Conservation (phyloP, 2,113 vertebrate genomes). For the Theropithecus gelada region DNA sequence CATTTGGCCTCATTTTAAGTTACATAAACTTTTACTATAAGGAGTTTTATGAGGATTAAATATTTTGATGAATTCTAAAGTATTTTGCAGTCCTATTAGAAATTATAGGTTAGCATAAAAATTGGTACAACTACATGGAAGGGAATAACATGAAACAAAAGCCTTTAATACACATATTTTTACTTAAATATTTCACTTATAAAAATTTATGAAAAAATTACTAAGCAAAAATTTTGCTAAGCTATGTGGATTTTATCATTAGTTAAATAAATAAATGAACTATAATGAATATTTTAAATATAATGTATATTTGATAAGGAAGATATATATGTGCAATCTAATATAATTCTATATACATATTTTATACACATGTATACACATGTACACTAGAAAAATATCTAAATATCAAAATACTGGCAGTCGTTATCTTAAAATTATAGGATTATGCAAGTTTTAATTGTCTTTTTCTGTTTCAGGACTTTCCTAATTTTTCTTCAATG, state of each 20-base stretch:
- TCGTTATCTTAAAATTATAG: neutral
- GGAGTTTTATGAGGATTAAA: neutral
- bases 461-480: neutral
- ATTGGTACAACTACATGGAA: neutral
- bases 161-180: neutral
- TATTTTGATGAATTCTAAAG: neutral
- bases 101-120: neutral
- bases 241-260: neutral
- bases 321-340: neutral
- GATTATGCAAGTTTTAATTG: neutral
- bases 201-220: neutral
- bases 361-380: neutral
- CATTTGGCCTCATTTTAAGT: constrained; percentile 26
- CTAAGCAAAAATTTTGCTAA: constrained; percentile 4
- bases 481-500: constrained; percentile 1
- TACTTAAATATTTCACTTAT: neutral
- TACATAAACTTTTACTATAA: constrained; percentile 17
- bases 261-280: neutral
- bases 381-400: neutral
- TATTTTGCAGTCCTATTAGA: neutral
- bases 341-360: neutral
- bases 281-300: neutral
- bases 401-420: neutral
- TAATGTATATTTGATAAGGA: neutral
- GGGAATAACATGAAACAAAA: neutral